Percentiles rank a stretch among this genome's conserved stretches.
Evolutionary conservation across 2,797 vertebrate genomes (phyloP).

Genomic region (Valencia hispanica): DNA sequence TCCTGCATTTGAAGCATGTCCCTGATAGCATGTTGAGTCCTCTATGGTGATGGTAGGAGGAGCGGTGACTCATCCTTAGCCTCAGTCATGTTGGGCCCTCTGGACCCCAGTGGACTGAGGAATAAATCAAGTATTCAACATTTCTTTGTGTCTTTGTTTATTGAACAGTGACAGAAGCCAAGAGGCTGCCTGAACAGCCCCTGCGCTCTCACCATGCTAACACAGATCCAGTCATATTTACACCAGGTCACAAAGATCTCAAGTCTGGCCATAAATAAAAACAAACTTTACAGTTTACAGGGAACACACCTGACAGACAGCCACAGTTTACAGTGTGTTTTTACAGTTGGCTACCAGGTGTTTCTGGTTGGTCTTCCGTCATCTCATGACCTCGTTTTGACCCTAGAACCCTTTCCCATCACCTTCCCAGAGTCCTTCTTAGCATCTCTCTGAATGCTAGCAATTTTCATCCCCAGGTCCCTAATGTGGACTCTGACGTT

Average conservation of each 20-base stretch:
- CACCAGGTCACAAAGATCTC: conserved; percentile 57
- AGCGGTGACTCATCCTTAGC: neutral
- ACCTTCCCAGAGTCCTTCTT: conserved; percentile 31
- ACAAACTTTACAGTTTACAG: conserved; percentile 58
- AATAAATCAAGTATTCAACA: neutral
- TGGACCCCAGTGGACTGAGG: neutral
- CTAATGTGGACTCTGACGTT: conserved; percentile 62
- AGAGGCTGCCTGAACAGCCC: conserved; percentile 29
- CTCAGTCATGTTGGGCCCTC: neutral
- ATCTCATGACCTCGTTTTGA: conserved; percentile 63
- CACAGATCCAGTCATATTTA: conserved; percentile 36
- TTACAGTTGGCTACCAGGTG: conserved; percentile 17
- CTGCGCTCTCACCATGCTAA: conserved; percentile 10
- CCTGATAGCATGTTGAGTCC: neutral
- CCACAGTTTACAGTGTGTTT: conserved; percentile 45
- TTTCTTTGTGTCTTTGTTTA: conserved; percentile 38
- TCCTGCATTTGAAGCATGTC: neutral
- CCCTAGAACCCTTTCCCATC: conserved; percentile 7
- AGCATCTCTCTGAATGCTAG: conserved; percentile 14
- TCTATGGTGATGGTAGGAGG: too few species aligned
- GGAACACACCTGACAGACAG: conserved; percentile 9
- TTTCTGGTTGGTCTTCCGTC: neutral
- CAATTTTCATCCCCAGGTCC: conserved; percentile 47
- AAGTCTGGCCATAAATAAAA: conserved; percentile 50
- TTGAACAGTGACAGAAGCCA: conserved; percentile 54